Evolutionary conservation across 1,140 invertebrate species (phyloP).

Genomic region (Bombus pyrosoma): DNA sequence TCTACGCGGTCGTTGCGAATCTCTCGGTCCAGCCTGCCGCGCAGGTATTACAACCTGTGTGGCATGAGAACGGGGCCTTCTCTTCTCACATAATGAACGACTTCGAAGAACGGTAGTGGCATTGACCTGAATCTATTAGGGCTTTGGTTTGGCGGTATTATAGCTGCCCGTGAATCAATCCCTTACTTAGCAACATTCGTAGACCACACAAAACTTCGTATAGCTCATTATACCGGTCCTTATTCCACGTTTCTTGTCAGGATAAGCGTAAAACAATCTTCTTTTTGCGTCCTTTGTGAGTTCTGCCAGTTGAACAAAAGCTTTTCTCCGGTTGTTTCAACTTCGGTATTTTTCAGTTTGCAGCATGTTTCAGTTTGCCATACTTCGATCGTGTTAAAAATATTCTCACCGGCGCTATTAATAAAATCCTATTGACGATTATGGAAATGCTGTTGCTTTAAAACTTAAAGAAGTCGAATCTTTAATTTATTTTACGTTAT

Average conservation of each 20-base stretch:
- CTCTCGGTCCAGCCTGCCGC: constrained; percentile 34
- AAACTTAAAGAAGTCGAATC: too few relatives aligned
- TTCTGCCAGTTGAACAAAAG: neutral
- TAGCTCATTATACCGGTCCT: constrained; percentile 55
- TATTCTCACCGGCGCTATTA: neutral
- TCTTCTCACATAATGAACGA: constrained; percentile 71
- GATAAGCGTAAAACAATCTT: constrained; percentile 12
- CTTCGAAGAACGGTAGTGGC: constrained; percentile 70
- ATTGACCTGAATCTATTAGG: constrained; percentile 72
- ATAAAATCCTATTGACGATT: neutral
- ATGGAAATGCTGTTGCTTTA: too few relatives aligned
- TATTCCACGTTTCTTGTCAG: constrained; percentile 30
- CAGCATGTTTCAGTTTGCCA: neutral
- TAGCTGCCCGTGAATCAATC: constrained; percentile 72
- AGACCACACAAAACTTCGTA: constrained; percentile 62
- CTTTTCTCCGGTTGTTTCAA: neutral
- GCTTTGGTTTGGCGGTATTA: constrained; percentile 71
- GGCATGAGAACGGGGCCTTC: constrained; percentile 65
- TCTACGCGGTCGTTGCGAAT: constrained; percentile 51
- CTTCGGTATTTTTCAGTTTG: neutral
- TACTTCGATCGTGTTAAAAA: neutral
- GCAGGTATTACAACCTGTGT: constrained; percentile 65
- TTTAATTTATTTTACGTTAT: too few relatives aligned
- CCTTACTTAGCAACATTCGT: constrained; percentile 68
- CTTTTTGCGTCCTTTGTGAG: neutral